phyloP scores from a whole-genome alignment of 2,888 invertebrate species.

The Yponomeuta cagnagella region DNA sequence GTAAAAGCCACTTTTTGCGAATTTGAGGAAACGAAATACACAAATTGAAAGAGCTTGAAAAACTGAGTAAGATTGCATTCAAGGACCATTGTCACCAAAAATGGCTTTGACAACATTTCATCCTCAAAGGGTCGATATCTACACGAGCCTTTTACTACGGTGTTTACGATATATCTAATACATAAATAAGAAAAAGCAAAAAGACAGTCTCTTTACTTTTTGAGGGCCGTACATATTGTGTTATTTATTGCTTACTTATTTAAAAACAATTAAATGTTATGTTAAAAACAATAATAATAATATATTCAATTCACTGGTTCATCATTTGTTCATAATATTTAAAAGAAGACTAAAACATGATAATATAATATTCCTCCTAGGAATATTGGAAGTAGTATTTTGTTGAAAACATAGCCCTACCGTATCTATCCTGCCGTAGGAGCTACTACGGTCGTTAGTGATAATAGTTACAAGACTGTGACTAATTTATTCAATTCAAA shows the following conservation, averaged over 20 bases:
- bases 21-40: too few species aligned
- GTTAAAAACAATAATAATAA: neutral
- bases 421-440: neutral
- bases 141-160: neutral
- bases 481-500: neutral
- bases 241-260: neutral
- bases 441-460: neutral
- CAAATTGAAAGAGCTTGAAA: too few species aligned
- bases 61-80: too few species aligned
- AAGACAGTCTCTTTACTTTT: too few species aligned
- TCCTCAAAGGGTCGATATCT: neutral
- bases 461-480: neutral
- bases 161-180: neutral
- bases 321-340: neutral
- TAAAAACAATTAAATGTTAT: neutral
- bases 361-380: constrained; percentile 1
- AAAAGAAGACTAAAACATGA: neutral
- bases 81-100: too few species aligned
- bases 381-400: neutral
- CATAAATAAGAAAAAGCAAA: neutral
- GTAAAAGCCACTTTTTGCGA: too few species aligned
- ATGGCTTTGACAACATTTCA: too few species aligned
- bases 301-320: neutral
- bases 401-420: neutral
- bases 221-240: too few species aligned